These are phyloP conservation scores for Alligator mississippiensis DNA, from an alignment of 2,113 vertebrate species.

Conservation along the genomic window DNA sequence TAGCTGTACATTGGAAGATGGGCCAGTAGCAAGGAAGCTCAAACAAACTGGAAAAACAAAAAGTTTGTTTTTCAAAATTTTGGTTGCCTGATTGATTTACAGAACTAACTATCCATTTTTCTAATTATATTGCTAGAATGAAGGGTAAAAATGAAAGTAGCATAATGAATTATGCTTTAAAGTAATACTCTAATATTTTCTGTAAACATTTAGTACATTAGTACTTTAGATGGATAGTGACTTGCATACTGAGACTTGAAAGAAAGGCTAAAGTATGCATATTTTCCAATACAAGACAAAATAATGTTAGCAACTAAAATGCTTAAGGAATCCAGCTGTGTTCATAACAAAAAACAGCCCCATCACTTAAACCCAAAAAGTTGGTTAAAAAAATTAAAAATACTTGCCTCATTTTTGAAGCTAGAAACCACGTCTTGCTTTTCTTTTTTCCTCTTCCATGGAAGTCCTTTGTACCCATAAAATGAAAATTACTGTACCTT, in stretches of 20 bases:
- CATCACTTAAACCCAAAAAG: not conserved
- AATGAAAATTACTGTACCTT: not conserved
- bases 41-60: not conserved
- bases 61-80: not conserved
- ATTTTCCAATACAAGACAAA: not conserved
- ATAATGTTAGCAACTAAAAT: not conserved
- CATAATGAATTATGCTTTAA: too few relatives aligned
- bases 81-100: not conserved
- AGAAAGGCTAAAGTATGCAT: not conserved
- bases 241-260: too few relatives aligned
- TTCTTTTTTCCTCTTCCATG: not conserved
- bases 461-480: rapidly evolving
- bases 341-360: not conserved
- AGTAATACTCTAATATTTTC: too few relatives aligned
- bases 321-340: not conserved
- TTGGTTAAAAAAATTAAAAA: not conserved
- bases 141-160: too few relatives aligned
- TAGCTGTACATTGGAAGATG: not conserved
- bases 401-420: rapidly evolving
- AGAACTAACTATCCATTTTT: too few relatives aligned
- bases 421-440: not conserved
- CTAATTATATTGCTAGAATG: too few relatives aligned
- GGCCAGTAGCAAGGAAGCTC: not conserved
- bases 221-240: too few relatives aligned
- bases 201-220: too few relatives aligned